phyloP scores from a whole-genome alignment of 1,140 invertebrate species.

The Colletes latitarsis region DNA sequence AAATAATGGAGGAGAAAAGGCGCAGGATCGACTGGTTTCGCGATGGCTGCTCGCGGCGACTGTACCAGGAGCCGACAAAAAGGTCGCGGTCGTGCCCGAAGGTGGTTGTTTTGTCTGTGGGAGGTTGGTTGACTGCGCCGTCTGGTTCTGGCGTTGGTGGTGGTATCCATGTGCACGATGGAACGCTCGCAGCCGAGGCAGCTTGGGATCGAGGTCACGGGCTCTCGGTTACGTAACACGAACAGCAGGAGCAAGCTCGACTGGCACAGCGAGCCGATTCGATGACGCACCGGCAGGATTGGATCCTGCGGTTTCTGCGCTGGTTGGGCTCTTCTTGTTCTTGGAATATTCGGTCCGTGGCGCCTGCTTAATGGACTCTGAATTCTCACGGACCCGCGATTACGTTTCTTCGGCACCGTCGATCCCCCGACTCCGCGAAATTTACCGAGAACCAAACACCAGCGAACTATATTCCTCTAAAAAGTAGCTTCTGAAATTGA shows the following conservation, averaged over 20 bases:
- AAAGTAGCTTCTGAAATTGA: too few species aligned
- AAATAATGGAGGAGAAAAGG: too few species aligned
- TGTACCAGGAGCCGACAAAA: constrained; percentile 56
- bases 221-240: constrained; percentile 70
- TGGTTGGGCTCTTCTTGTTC: background rate
- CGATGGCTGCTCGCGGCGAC: constrained; percentile 7
- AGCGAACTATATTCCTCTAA: too few species aligned
- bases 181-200: constrained; percentile 46
- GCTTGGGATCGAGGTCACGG: constrained; percentile 73
- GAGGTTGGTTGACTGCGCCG: constrained; percentile 56
- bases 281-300: constrained; percentile 40
- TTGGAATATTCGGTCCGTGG: background rate
- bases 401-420: background rate
- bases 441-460: too few species aligned
- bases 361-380: background rate
- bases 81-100: constrained; percentile 59
- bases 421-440: too few species aligned
- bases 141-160: constrained; percentile 45
- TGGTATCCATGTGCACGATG: constrained; percentile 1
- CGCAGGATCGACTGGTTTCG: too few species aligned
- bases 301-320: constrained; percentile 23
- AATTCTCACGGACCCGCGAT: background rate
- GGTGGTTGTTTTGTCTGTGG: constrained; percentile 66
- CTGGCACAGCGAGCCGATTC: constrained; percentile 30
- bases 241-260: constrained; percentile 52